Evolutionary conservation across 2,888 invertebrate species (phyloP).

Genomic region (Cataglyphis albicans): DNA sequence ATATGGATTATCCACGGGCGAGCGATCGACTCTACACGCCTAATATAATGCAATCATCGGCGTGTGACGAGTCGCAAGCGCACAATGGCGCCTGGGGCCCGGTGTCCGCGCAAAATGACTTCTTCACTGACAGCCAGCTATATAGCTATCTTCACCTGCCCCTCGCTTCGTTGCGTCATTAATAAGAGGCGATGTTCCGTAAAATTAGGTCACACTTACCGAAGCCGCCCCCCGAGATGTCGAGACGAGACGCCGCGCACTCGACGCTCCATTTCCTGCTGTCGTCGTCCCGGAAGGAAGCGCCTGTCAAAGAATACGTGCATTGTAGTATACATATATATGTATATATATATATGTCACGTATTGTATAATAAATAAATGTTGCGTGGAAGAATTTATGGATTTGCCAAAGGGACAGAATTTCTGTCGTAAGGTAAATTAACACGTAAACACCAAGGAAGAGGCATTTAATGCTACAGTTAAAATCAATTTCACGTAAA

Average conservation of each 20-base stretch:
- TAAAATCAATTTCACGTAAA: conserved; percentile 17
- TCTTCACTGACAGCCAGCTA: conserved; percentile 70
- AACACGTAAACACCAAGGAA: not conserved
- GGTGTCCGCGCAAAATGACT: conserved; percentile 70
- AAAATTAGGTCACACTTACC: conserved; percentile 84
- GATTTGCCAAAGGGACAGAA: conserved; percentile 17
- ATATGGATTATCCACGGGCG: conserved; percentile 81
- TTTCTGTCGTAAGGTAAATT: conserved; percentile 14
- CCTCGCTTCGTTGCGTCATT: conserved; percentile 72
- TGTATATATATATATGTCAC: not conserved
- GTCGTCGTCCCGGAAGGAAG: conserved; percentile 59
- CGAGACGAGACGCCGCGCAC: conserved; percentile 34
- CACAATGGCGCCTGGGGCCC: conserved; percentile 69
- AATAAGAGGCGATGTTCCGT: conserved; percentile 84
- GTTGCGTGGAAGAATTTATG: conserved; percentile 27
- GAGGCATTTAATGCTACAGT: not conserved
- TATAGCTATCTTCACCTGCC: conserved; percentile 60
- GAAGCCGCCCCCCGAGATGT: conserved; percentile 59
- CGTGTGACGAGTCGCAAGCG: conserved; percentile 74
- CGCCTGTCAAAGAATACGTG: conserved; percentile 16
- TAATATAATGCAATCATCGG: conserved; percentile 83
- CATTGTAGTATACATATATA: not conserved
- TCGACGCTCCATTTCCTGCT: conserved; percentile 60
- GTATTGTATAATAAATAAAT: not conserved
- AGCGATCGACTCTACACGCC: conserved; percentile 79